Percentiles rank a stretch among this genome's conserved stretches.
phyloP scores from a whole-genome alignment of 2,113 vertebrate species.

The rabbit (Oryctolagus cuniculus) region DNA sequence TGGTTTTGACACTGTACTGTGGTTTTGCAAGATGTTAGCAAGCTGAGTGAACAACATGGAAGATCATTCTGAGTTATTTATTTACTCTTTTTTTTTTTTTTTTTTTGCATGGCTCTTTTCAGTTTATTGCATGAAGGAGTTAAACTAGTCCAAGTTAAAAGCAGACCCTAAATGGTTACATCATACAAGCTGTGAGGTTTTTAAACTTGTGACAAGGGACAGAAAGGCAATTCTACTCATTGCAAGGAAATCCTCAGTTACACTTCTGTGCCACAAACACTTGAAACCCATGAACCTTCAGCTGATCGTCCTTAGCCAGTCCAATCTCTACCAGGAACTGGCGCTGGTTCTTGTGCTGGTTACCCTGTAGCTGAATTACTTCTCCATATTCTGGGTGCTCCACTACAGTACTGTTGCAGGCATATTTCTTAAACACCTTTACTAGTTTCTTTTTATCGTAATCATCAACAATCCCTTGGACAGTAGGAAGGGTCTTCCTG shows the following conservation, averaged over 20 bases:
- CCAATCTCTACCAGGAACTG: no score
- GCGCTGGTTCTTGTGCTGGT: no score
- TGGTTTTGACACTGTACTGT: background rate
- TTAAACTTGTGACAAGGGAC: slow-evolving; percentile 84
- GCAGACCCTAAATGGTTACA: slow-evolving; percentile 87
- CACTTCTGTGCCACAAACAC: no score
- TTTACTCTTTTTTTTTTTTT: no score
- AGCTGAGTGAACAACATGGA: background rate
- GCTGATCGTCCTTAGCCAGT: no score
- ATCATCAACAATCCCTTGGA: slow-evolving; percentile 96
- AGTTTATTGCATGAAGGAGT: slow-evolving; percentile 91
- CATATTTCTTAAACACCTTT: slow-evolving; percentile 98
- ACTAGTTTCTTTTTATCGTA: slow-evolving; percentile 99
- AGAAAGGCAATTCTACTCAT: no score
- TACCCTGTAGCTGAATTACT: no score
- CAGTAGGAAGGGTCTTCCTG: slow-evolving; percentile 98
- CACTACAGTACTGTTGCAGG: slow-evolving; percentile 99
- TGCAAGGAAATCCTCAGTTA: no score
- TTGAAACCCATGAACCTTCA: no score
- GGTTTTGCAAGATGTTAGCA: background rate
- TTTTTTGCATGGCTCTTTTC: slow-evolving; percentile 87
- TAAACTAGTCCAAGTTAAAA: slow-evolving; percentile 88
- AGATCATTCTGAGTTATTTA: background rate
- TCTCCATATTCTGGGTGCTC: slow-evolving; percentile 97
- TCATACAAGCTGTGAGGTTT: slow-evolving; percentile 88